Percentiles rank a stretch among this genome's conserved stretches.
phyloP scores from a whole-genome alignment of 2,797 vertebrate genomes.

The Helarctos malayanus region DNA sequence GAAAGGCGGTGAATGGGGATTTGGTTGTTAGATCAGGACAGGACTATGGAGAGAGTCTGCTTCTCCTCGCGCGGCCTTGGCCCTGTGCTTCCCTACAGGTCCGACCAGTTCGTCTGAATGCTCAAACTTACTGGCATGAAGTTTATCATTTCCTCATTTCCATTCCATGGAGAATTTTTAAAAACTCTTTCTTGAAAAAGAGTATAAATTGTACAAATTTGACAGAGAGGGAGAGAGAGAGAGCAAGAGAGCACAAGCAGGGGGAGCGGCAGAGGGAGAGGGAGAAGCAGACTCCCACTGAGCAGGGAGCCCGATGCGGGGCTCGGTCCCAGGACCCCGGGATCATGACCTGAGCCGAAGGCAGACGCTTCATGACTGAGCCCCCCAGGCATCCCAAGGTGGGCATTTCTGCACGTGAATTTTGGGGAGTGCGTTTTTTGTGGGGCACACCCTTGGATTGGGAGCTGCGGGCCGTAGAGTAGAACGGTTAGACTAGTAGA shows the following conservation, averaged over 20 bases:
- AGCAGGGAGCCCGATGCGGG: too few relatives aligned
- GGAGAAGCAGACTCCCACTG: not conserved
- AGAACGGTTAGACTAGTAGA: fast-evolving
- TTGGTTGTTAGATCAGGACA: fast-evolving
- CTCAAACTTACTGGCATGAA: not conserved
- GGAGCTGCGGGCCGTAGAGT: not conserved
- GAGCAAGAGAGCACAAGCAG: not conserved
- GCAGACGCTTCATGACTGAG: too few relatives aligned
- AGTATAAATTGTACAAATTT: fast-evolving
- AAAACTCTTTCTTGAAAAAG: not conserved
- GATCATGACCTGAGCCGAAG: not conserved
- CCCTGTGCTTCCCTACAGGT: not conserved
- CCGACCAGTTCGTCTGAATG: fast-evolving
- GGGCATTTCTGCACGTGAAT: fast-evolving
- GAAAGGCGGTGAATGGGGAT: not conserved
- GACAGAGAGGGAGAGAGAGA: not conserved
- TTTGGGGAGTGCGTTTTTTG: not conserved
- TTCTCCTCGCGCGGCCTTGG: fast-evolving
- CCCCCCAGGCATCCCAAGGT: not conserved
- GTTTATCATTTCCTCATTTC: not conserved
- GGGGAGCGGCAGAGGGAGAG: not conserved
- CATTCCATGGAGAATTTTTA: not conserved
- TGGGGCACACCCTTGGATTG: fast-evolving
- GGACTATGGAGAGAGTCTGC: fast-evolving
- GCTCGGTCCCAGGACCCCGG: not conserved